These are phyloP conservation scores for Bursaphelenchus mucronatus DNA, from an alignment of 1,140 invertebrate species.

Conservation along the genomic window DNA sequence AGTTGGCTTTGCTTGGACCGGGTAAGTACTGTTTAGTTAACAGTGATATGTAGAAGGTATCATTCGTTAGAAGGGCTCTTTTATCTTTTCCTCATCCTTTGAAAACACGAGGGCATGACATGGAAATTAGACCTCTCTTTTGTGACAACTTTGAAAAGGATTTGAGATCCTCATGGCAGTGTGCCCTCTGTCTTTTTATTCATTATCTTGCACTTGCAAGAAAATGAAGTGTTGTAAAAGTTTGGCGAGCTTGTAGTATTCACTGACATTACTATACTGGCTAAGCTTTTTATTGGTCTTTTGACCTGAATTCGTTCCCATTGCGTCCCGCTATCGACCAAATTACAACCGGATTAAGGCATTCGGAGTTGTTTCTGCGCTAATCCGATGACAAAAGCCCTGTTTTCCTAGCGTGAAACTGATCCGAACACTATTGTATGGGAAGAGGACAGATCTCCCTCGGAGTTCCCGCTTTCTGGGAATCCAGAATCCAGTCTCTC, in stretches of 20 bases:
- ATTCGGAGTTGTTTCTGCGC: not conserved
- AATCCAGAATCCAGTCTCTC: not conserved
- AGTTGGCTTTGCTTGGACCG: slow-evolving; percentile 82
- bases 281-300: too few relatives aligned
- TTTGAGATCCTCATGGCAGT: not conserved
- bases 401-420: not conserved
- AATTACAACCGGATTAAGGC: not conserved
- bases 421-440: slow-evolving; percentile 1
- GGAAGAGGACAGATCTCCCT: not conserved
- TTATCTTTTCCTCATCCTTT: not conserved
- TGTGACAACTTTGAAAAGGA: not conserved
- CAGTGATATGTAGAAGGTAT: not conserved
- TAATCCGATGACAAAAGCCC: not conserved
- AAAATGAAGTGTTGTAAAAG: too few relatives aligned
- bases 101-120: not conserved
- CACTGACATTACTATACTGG: too few relatives aligned
- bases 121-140: not conserved
- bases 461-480: slow-evolving; percentile 1
- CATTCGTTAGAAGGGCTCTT: not conserved
- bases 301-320: too few relatives aligned
- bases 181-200: not conserved
- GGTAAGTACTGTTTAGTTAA: slow-evolving; percentile 61
- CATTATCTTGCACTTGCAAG: not conserved
- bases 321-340: not conserved
- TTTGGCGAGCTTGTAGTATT: too few relatives aligned